These are phyloP conservation scores for Cichlasoma orientale DNA, from an alignment of 2,797 vertebrate genomes.

Conservation along the genomic window DNA sequence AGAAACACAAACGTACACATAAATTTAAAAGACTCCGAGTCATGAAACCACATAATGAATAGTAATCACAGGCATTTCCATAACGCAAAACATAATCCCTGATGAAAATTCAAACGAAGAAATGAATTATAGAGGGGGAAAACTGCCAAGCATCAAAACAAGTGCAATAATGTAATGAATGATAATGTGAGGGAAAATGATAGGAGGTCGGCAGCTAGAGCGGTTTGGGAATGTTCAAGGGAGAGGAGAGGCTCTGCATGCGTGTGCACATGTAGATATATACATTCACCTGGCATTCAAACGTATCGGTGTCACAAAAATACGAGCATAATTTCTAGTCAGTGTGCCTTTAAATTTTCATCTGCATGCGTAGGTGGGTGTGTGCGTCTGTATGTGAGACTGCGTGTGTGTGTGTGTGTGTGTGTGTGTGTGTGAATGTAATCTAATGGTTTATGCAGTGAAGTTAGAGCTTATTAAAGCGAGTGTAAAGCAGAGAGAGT, in stretches of 20 bases:
- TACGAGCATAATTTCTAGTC: constrained; percentile 33
- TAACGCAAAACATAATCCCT: constrained; percentile 74
- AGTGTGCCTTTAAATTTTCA: constrained; percentile 56
- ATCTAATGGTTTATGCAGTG: constrained; percentile 73
- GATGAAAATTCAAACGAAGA: constrained; percentile 73
- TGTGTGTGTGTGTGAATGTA: constrained; percentile 39
- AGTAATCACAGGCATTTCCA: constrained; percentile 77
- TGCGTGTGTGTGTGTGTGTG: constrained; percentile 19
- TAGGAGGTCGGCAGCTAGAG: constrained; percentile 22
- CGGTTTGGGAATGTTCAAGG: not conserved
- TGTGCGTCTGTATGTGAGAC: constrained; percentile 14
- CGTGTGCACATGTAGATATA: not conserved
- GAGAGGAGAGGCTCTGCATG: not conserved
- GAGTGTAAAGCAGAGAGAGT: constrained; percentile 80
- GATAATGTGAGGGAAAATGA: constrained; percentile 54
- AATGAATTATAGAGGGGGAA: constrained; percentile 64
- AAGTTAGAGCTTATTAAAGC: constrained; percentile 80
- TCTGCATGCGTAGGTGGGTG: constrained; percentile 48
- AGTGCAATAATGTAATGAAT: constrained; percentile 71
- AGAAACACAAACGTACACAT: constrained; percentile 34
- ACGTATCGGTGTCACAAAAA: constrained; percentile 22
- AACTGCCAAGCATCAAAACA: constrained; percentile 61
- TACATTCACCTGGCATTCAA: constrained; percentile 4
- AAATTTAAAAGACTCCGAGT: constrained; percentile 71
- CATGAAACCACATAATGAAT: constrained; percentile 78